Conservation (phyloP, 1,140 invertebrate genomes). For the Meteorus sp. region DNA sequence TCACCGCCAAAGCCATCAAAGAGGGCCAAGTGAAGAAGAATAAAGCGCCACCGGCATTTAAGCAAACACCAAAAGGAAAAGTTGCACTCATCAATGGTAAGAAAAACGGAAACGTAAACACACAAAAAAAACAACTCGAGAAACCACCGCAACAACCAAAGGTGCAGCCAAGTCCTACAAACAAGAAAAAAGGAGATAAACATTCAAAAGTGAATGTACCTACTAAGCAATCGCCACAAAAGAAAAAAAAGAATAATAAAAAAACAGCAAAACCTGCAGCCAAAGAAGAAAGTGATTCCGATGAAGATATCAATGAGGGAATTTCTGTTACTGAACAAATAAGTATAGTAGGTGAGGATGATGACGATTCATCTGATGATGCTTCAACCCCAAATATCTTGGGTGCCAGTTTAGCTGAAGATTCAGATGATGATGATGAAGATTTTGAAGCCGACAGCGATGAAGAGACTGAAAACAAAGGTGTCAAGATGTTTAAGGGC, state of each 20-base stretch:
- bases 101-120: conserved; percentile 21
- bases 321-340: conserved; percentile 18
- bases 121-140: not conserved
- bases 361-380: conserved; percentile 21
- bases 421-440: conserved; percentile 28
- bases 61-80: conserved; percentile 32
- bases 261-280: conserved; percentile 8
- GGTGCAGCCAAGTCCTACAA: not conserved
- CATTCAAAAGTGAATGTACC: not conserved
- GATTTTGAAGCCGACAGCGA: conserved; percentile 26
- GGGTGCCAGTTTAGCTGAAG: conserved; percentile 22
- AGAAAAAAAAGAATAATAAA: conserved; percentile 12
- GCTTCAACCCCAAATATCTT: conserved; percentile 19
- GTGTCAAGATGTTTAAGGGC: conserved; percentile 38
- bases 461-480: conserved; percentile 29
- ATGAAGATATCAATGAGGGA: conserved; percentile 28
- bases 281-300: conserved; percentile 14
- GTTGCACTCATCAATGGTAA: conserved; percentile 26
- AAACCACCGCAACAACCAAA: conserved; percentile 9
- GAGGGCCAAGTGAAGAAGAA: conserved; percentile 30
- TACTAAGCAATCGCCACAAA: conserved; percentile 7
- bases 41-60: conserved; percentile 37
- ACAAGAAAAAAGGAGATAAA: not conserved
- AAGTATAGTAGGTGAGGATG: conserved; percentile 23
- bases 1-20: conserved; percentile 6